Conservation (phyloP, 2,888 invertebrate species). For the Sminthurides aquaticus region DNA sequence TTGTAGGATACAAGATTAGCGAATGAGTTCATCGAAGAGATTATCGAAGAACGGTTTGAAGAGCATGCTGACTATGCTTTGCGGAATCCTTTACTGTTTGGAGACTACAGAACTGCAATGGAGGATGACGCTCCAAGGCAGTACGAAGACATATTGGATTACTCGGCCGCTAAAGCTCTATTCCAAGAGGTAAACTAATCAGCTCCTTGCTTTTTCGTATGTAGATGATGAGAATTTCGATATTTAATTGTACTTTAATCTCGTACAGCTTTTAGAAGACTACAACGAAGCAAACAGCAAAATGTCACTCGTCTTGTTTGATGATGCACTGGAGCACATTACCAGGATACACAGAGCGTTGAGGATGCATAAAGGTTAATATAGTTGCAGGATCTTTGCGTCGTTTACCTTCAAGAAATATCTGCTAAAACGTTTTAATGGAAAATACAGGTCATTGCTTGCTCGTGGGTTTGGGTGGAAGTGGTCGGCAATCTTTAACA, state of each 20-base stretch:
- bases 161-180: conserved; percentile 76
- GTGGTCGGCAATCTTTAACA: conserved; percentile 77
- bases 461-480: conserved; percentile 80
- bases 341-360: conserved; percentile 78
- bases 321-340: conserved; percentile 84
- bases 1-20: conserved; percentile 61
- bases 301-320: conserved; percentile 76
- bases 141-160: conserved; percentile 85
- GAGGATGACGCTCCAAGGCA: conserved; percentile 69
- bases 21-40: conserved; percentile 54
- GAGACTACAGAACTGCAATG: conserved; percentile 78
- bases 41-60: conserved; percentile 52
- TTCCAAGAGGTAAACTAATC: conserved; percentile 65
- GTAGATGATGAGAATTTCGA: neutral
- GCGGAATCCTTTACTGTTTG: conserved; percentile 75
- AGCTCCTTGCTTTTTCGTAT: neutral
- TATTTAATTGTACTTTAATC: neutral
- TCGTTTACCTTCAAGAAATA: too few species aligned
- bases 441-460: conserved; percentile 65
- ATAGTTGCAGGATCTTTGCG: neutral
- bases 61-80: conserved; percentile 59
- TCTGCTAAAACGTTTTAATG: too few species aligned
- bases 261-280: conserved; percentile 66
- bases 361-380: conserved; percentile 59
- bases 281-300: conserved; percentile 67